Conservation (phyloP, 2,113 vertebrate species). For the Rana temporaria region DNA sequence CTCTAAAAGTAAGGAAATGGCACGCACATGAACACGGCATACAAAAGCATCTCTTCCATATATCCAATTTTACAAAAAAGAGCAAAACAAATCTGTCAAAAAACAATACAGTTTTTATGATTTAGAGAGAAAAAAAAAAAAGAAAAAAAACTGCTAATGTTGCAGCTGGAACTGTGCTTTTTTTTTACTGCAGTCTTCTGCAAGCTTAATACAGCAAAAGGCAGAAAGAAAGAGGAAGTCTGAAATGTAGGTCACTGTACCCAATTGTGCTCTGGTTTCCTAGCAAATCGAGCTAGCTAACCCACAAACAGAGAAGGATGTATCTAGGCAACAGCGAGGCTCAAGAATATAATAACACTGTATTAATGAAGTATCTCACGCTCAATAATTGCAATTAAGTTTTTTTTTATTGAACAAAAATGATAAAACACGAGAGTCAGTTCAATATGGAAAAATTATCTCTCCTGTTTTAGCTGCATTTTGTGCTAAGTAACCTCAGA, state of each 20-base stretch:
- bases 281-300: conserved; percentile 60
- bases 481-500: conserved; percentile 73
- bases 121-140: too few species aligned
- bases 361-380: conserved; percentile 67
- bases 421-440: conserved; percentile 67
- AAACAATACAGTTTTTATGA: too few species aligned
- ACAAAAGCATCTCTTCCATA: too few species aligned
- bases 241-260: conserved; percentile 61
- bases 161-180: too few species aligned
- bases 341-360: conserved; percentile 61
- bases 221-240: conserved; percentile 3
- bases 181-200: conserved; percentile 30
- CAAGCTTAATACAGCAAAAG: conserved; percentile 21
- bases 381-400: conserved; percentile 69
- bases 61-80: too few species aligned
- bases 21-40: too few species aligned
- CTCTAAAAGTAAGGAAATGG: too few species aligned
- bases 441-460: conserved; percentile 71
- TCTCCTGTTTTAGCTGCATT: conserved; percentile 63
- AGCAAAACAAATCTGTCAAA: too few species aligned
- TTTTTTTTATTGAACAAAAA: conserved; percentile 73
- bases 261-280: conserved; percentile 63
- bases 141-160: too few species aligned
- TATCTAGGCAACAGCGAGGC: conserved; percentile 64
- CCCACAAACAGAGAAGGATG: conserved; percentile 50